Percentiles rank a stretch among this genome's conserved stretches.
These are phyloP conservation scores for Stratiomys singularior DNA, from an alignment of 2,888 invertebrate genomes.

Conservation along the genomic window DNA sequence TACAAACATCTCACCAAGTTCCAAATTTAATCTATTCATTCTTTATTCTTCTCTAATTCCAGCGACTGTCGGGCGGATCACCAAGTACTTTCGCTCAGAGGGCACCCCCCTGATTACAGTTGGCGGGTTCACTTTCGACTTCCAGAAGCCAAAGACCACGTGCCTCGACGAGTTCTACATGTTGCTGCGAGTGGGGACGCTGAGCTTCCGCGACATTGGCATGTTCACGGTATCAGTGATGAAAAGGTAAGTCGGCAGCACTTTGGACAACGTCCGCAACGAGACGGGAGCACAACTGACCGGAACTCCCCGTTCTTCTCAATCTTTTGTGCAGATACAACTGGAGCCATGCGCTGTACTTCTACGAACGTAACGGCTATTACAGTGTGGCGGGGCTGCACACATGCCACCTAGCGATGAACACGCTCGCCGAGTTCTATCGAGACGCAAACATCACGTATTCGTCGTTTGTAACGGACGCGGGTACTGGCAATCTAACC, in stretches of 20 bases:
- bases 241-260: slow-evolving; percentile 69
- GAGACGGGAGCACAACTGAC: neutral
- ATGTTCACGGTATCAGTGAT: slow-evolving; percentile 77
- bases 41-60: slow-evolving; percentile 51
- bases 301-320: neutral
- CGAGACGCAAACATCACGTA: slow-evolving; percentile 63
- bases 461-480: slow-evolving; percentile 61
- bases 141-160: slow-evolving; percentile 75
- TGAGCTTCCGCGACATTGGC: slow-evolving; percentile 78
- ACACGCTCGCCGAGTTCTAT: slow-evolving; percentile 74
- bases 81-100: slow-evolving; percentile 79
- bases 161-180: slow-evolving; percentile 82
- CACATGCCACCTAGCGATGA: slow-evolving; percentile 82
- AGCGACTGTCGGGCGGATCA: slow-evolving; percentile 84
- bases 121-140: slow-evolving; percentile 84
- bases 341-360: slow-evolving; percentile 77
- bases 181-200: slow-evolving; percentile 77
- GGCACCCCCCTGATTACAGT: slow-evolving; percentile 82
- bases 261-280: neutral
- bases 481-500: slow-evolving; percentile 69
- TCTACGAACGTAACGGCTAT: slow-evolving; percentile 81
- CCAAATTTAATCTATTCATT: neutral
- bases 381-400: slow-evolving; percentile 73
- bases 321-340: slow-evolving; percentile 69
- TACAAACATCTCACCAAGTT: neutral